Conservation (phyloP, 1,140 invertebrate species). For the Cyrtorhinus lividipennis region DNA sequence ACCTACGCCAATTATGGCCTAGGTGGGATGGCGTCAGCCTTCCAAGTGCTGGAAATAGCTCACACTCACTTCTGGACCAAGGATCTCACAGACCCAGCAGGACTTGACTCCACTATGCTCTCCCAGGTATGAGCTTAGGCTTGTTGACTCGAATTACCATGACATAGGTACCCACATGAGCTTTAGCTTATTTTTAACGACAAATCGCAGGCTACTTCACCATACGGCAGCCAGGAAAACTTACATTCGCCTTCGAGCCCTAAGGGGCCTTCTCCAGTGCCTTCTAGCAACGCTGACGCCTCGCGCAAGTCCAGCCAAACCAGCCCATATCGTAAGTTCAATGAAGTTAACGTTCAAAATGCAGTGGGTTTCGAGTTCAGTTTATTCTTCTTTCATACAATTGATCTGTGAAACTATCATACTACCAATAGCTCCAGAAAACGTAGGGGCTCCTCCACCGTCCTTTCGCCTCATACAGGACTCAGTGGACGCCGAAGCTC, state of each 20-base stretch:
- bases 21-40: constrained; percentile 93
- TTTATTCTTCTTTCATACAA: too few species aligned
- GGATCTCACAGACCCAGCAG: constrained; percentile 47
- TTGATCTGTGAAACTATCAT: too few species aligned
- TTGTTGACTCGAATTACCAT: background rate
- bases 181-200: too few species aligned
- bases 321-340: constrained; percentile 27
- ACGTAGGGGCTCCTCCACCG: constrained; percentile 15
- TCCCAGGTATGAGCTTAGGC: constrained; percentile 36
- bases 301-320: constrained; percentile 38
- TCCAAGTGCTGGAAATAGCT: constrained; percentile 91
- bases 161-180: too few species aligned
- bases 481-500: constrained; percentile 7
- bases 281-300: constrained; percentile 32
- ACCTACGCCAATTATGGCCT: constrained; percentile 87
- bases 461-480: constrained; percentile 21
- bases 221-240: constrained; percentile 62
- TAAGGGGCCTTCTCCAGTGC: constrained; percentile 35
- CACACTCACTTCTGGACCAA: constrained; percentile 97
- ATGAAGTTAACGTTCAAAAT: too few species aligned
- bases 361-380: too few species aligned
- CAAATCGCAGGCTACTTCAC: constrained; percentile 50
- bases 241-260: constrained; percentile 44
- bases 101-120: constrained; percentile 34
- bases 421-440: background rate